Evolutionary conservation across 2,888 invertebrate genomes (phyloP).

Genomic region (Philereme transversata): DNA sequence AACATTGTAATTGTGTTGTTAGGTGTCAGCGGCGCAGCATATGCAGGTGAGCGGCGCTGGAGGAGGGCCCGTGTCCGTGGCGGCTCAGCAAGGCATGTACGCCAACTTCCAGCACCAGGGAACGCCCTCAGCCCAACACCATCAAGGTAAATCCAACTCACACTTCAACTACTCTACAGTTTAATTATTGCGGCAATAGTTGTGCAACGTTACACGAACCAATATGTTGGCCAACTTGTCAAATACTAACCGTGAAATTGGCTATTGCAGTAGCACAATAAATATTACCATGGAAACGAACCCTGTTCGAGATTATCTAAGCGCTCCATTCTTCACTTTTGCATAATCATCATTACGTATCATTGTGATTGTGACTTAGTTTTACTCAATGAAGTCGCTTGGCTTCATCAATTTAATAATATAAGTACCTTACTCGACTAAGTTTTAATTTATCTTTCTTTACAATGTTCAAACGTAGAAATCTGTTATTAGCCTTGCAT

Average conservation of each 20-base stretch:
- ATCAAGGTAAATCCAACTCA: conserved; percentile 36
- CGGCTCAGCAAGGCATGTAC: conserved; percentile 94
- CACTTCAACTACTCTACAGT: background rate
- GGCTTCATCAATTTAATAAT: conserved; percentile 6
- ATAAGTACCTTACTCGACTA: background rate
- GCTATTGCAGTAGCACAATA: conserved; percentile 10
- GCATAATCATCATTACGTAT: conserved; percentile 23
- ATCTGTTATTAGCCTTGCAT: too few relatives aligned
- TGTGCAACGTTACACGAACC: conserved; percentile 2
- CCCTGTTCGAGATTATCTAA: conserved; percentile 23
- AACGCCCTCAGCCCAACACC: conserved; percentile 77
- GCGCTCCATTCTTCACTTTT: conserved; percentile 17
- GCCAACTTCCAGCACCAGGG: conserved; percentile 79
- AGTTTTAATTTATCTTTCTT: too few relatives aligned
- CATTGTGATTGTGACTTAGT: conserved; percentile 21
- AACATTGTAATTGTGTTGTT: conserved; percentile 38
- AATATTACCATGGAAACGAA: conserved; percentile 11
- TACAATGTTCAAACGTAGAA: background rate
- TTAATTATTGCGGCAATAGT: conserved; percentile 3
- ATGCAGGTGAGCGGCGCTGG: conserved; percentile 90
- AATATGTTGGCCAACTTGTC: conserved; percentile 17
- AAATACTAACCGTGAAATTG: conserved; percentile 20
- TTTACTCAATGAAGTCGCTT: conserved; percentile 13
- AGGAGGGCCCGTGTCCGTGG: conserved; percentile 89
- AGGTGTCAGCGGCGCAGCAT: conserved; percentile 95